Evolutionary conservation across 2,797 vertebrate genomes (phyloP).

Genomic region (Leucoraja ocellata): DNA sequence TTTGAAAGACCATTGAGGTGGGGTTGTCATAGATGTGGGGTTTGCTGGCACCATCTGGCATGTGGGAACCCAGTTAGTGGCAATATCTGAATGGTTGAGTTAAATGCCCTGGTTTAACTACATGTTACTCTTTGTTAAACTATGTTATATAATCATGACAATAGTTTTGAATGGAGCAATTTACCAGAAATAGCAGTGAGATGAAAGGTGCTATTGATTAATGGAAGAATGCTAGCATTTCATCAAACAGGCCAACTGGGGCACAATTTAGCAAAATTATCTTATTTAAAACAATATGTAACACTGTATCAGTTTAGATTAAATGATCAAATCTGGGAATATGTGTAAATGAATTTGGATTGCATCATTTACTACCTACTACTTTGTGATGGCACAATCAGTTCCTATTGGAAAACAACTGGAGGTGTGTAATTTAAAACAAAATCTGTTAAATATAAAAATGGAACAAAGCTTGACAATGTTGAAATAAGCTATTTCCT

Average conservation of each 20-base stretch:
- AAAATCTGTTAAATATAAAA: neutral
- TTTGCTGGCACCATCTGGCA: no score
- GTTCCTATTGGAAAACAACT: neutral
- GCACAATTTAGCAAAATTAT: neutral
- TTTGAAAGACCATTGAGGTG: no score
- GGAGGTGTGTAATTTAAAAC: neutral
- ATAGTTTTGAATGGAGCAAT: neutral
- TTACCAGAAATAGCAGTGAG: neutral
- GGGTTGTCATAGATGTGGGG: no score
- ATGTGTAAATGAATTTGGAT: neutral
- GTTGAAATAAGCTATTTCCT: neutral
- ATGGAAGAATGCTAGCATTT: neutral
- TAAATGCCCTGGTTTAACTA: no score
- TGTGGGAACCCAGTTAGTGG: no score
- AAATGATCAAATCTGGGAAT: neutral
- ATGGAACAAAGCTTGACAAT: neutral
- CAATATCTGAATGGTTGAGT: no score
- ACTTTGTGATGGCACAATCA: neutral
- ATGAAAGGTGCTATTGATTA: neutral
- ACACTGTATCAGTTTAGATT: neutral
- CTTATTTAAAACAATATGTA: neutral
- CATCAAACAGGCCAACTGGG: neutral
- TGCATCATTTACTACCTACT: neutral
- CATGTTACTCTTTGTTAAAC: no score
- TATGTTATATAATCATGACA: neutral